Evolutionary conservation across 2,113 vertebrate species (phyloP).

Genomic region (Galemys pyrenaicus): DNA sequence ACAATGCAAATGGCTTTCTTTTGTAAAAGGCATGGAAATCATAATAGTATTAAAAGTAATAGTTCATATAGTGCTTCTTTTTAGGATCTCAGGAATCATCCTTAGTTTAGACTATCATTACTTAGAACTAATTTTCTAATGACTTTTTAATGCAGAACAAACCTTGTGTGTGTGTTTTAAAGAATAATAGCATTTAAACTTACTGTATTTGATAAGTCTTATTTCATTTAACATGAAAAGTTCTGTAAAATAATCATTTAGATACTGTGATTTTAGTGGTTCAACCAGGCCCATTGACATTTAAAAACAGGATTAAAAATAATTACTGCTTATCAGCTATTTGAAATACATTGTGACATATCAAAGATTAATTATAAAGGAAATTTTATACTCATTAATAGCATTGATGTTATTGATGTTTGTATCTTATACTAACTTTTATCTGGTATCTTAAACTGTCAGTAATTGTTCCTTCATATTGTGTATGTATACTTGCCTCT

Average conservation of each 20-base stretch:
- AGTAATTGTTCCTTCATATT: constrained; percentile 50
- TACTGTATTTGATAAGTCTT: background rate
- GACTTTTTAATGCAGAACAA: constrained; percentile 40
- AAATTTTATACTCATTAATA: constrained; percentile 38
- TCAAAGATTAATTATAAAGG: constrained; percentile 38
- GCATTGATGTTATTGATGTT: background rate
- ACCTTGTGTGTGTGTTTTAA: constrained; percentile 49
- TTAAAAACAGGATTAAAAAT: constrained; percentile 51
- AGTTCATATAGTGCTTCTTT: background rate
- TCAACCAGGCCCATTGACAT: background rate
- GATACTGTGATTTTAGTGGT: background rate
- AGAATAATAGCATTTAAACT: constrained; percentile 24
- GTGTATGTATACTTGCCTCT: background rate
- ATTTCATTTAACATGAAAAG: constrained; percentile 48
- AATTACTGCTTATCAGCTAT: background rate
- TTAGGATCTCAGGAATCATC: background rate
- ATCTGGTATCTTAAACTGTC: constrained; percentile 3
- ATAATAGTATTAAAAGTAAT: constrained; percentile 41
- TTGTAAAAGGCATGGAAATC: background rate
- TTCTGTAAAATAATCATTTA: background rate
- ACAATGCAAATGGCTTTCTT: constrained; percentile 11
- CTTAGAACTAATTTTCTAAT: constrained; percentile 28
- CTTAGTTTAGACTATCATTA: constrained; percentile 43
- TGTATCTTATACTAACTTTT: constrained; percentile 33
- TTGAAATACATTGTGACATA: background rate